Base-by-base conservation (phyloP, 2,797 vertebrate genomes). In the Gastrophryne carolinensis region DNA sequence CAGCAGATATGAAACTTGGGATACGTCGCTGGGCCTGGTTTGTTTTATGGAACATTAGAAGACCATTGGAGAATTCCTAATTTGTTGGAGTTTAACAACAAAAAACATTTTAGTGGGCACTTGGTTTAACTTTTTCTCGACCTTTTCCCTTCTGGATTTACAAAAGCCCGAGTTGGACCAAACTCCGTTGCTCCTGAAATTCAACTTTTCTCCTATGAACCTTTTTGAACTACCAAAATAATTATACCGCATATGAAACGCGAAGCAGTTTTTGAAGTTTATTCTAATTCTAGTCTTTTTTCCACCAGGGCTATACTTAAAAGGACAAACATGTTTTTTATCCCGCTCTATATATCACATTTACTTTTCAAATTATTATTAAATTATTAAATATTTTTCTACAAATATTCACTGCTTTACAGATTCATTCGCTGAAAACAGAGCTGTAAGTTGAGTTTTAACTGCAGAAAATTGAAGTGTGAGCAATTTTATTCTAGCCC, bases 131-230 rank as follows among this genome's bases (percentile, higher is more conserved):
- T 35, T 69, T 23, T 34, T 35, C 66, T 57, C 57, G 30, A 56
- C 29, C 26, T 29, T 19, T 19, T 10, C 15, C 15, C 49, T n/a
- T 15, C 34, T 57, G 66, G 66, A 69, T 56, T 41, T 69, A 69
- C 66, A 56, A 56, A 19, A 41, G 66, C 24, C 56, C 50, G 15
- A 29, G 11, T 30, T 30, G 35, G 52, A 50, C 32, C 12, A n/a
- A 47, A 47, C 44, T 47, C 44, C 21, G 17, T n/a, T 47, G 44
- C 44, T 47, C 44, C 10, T 47, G 44, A 47, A 47, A 17, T 47
- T 47, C 30, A 21, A 9, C 37, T 17, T 29, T 41, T 11, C 52
- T 67, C 15, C 32, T 68, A n/a, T 56, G 65, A 50, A 68, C 34
- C 56, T 24, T 15, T 56, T 52, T 27, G 49, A 49, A 13, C 10